phyloP scores from a whole-genome alignment of 2,888 invertebrate species.

The Deilephila porcellus region DNA sequence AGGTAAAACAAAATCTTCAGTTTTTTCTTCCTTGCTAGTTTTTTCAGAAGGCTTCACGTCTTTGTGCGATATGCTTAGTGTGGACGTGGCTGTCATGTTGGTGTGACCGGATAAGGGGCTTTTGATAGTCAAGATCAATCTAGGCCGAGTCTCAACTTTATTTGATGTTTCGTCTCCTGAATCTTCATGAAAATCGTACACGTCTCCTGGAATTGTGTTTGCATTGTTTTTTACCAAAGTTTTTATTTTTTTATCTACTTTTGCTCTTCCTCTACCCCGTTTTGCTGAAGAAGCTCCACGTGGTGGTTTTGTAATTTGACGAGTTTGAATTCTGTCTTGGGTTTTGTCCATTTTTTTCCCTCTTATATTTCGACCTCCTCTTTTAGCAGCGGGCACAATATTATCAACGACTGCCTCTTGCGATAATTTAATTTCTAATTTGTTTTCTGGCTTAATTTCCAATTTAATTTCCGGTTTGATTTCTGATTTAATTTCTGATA shows the following conservation, averaged over 20 bases:
- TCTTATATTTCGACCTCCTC: constrained; percentile 72
- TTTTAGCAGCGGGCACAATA: constrained; percentile 54
- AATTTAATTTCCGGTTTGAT: neutral
- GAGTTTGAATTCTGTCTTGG: constrained; percentile 74
- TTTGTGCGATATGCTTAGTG: constrained; percentile 70
- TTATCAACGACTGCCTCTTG: constrained; percentile 54
- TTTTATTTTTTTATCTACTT: constrained; percentile 82
- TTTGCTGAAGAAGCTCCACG: constrained; percentile 67
- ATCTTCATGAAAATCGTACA: constrained; percentile 96
- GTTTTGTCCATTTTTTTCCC: constrained; percentile 75
- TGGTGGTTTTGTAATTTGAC: constrained; percentile 74
- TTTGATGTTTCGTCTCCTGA: constrained; percentile 89
- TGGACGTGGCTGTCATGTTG: constrained; percentile 70
- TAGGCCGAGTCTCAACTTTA: constrained; percentile 86
- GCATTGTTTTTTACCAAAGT: constrained; percentile 78
- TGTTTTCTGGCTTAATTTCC: neutral
- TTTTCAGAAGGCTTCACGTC: constrained; percentile 67
- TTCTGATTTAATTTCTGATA: constrained; percentile 17
- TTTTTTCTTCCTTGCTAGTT: constrained; percentile 73
- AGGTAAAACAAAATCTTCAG: constrained; percentile 87
- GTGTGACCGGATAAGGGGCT: constrained; percentile 84
- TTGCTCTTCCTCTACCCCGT: constrained; percentile 81
- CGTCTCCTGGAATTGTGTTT: constrained; percentile 88
- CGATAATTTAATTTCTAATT: constrained; percentile 39
- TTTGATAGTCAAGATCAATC: constrained; percentile 93